These are phyloP conservation scores for Eudemis profundana DNA, from an alignment of 2,888 invertebrate species.

Conservation along the genomic window DNA sequence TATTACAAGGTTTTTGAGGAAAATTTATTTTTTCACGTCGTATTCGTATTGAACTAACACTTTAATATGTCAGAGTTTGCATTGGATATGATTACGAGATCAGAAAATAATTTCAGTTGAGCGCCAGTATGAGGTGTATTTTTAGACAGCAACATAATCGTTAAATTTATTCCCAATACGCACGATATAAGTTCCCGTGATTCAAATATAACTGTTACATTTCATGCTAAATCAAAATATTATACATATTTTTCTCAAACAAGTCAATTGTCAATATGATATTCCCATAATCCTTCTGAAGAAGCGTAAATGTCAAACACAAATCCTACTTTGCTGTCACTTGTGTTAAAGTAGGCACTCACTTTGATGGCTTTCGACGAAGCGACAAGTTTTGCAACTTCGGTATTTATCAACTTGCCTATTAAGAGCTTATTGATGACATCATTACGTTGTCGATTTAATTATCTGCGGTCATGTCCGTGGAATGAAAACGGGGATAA, in stretches of 20 bases:
- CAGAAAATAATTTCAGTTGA: constrained; percentile 24
- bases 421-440: constrained; percentile 73
- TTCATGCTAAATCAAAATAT: neutral
- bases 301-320: constrained; percentile 74
- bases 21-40: neutral
- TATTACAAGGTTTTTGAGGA: neutral
- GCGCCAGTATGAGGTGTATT: constrained; percentile 26
- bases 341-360: constrained; percentile 80
- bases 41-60: no score
- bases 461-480: constrained; percentile 49
- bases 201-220: constrained; percentile 3
- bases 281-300: constrained; percentile 75
- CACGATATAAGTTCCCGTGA: constrained; percentile 3
- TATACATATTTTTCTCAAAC: constrained; percentile 42
- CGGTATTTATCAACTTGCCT: constrained; percentile 81
- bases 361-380: constrained; percentile 78
- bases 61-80: neutral
- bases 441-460: constrained; percentile 58
- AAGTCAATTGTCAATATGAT: constrained; percentile 71
- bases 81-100: constrained; percentile 17
- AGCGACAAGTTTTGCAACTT: constrained; percentile 79
- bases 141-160: constrained; percentile 26
- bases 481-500: constrained; percentile 38
- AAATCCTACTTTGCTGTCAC: constrained; percentile 83
- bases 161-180: constrained; percentile 7